These are phyloP conservation scores for Bos taurus DNA, from an alignment of 2,113 vertebrate genomes.

Conservation along the genomic window ARS-UCD2.0 NC_037357.1:53960001-53960500, in stretches of 20 bases:
- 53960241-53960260: constrained; percentile 36
- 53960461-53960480: not conserved
- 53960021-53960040: not conserved
- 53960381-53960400: constrained; percentile 40
- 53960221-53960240: constrained; percentile 23
- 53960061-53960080: not conserved
- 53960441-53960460: constrained; percentile 28
- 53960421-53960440: constrained; percentile 21
- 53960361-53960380: constrained; percentile 41
- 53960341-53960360: constrained; percentile 62
- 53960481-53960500: not conserved
- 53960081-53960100: not conserved
- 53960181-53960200: constrained; percentile 1
- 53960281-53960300: constrained; percentile 35
- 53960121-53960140: not conserved
- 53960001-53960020: not conserved
- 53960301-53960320: not conserved
- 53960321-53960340: constrained; percentile 35
- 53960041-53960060: not conserved
- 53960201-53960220: constrained; percentile 25
- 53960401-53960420: constrained; percentile 40
- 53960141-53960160: not conserved
- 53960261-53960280: constrained; percentile 48
- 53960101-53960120: not conserved
- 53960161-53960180: not conserved